Conservation (phyloP, 2,797 vertebrate species). For the Gymnocypris eckloni region DNA sequence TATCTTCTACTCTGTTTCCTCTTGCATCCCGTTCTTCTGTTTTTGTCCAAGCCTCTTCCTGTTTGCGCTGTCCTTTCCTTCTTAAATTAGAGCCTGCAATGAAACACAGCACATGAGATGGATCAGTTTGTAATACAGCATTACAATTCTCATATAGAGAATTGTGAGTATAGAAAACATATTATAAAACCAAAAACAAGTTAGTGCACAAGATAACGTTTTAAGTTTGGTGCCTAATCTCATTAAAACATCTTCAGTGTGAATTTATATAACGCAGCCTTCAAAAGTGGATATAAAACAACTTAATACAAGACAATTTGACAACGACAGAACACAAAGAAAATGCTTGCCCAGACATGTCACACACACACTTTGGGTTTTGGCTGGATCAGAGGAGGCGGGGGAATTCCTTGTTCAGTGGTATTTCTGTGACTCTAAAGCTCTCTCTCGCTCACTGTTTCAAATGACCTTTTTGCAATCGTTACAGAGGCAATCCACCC, state of each 20-base stretch:
- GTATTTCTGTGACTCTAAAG: conserved; percentile 71
- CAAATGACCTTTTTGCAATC: conserved; percentile 72
- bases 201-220: neutral
- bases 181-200: conserved; percentile 8
- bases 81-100: conserved; percentile 55
- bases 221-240: neutral
- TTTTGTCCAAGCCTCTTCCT: conserved; percentile 59
- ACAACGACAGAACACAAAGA: conserved; percentile 72
- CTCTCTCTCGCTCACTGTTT: conserved; percentile 57
- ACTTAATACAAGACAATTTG: conserved; percentile 59
- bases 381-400: conserved; percentile 76
- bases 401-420: conserved; percentile 83
- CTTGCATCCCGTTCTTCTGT: conserved; percentile 61
- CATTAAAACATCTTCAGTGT: neutral
- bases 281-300: conserved; percentile 56
- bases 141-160: neutral
- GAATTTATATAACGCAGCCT: conserved; percentile 17
- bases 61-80: conserved; percentile 42
- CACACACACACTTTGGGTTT: conserved; percentile 70
- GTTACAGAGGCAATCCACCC: conserved; percentile 75
- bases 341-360: conserved; percentile 79
- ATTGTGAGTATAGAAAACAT: neutral
- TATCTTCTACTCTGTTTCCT: conserved; percentile 60
- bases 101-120: conserved; percentile 55
- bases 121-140: conserved; percentile 65